Evolutionary conservation across 2,888 invertebrate genomes (phyloP), one percentile per base, ranked within the genome.

Genomic region (Vannuccia rotundouncinata): DNA sequence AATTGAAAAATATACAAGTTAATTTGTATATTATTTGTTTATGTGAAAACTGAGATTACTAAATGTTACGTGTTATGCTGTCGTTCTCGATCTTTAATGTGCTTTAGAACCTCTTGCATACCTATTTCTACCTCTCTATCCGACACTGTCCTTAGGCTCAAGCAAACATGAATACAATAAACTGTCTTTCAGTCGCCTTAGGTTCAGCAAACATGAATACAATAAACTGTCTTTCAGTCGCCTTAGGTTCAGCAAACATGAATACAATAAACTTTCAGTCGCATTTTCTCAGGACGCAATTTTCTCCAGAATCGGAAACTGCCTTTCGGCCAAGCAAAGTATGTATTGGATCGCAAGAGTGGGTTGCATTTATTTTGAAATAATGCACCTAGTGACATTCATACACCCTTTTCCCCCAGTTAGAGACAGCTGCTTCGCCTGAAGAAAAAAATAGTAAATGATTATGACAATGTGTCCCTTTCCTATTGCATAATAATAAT

Each of bases 41-140:
- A n/a, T n/a, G n/a, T n/a, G n/a, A n/a, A n/a, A n/a, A n/a, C n/a
- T n/a, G n/a, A n/a, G n/a, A n/a, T n/a, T n/a, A n/a, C n/a, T n/a
- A n/a, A n/a, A n/a, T n/a, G n/a, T n/a, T n/a, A n/a, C n/a, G n/a
- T n/a, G n/a, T 27, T 17, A 22, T 66, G 66, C 45, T 45, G 45
- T 5, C 66, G 66, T 66, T 66, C 66, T 27, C 66, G 13, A 27
- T 66, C 66, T 66, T 66, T 66, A 66, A 66, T 27, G 25, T 66
- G 66, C 22, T 66, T 66, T 27, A 66, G 66, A 2, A 66, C 66
- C 66, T 66, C 66, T 27, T 66, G 66, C 66, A 66, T 27, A n/a
- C 22, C 66, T 22, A 66, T 5, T 27, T 66, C 66, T 22, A 66
- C 13, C 25, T 66, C 66, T 66, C 66, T 66, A 27, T 66, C 66